A percentile compares a stretch with the other conserved stretches of the same genome.
Evolutionary conservation across 2,888 invertebrate species (phyloP).

Genomic region (Herminia tarsipennalis): DNA sequence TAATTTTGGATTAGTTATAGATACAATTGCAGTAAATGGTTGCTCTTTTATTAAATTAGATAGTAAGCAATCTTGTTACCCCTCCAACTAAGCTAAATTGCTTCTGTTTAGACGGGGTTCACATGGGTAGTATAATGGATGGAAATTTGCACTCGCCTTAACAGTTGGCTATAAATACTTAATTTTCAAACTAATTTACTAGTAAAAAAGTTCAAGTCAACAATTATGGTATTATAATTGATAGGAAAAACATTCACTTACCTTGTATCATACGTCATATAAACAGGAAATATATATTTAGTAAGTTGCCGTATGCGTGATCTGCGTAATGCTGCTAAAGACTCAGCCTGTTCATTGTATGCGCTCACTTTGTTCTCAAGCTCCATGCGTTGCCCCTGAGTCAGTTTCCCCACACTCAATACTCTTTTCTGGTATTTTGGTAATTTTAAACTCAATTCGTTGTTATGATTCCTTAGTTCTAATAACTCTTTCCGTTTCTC

Average conservation of each 20-base stretch:
- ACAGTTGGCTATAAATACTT: no score
- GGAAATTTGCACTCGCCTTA: no score
- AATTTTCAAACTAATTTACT: no score
- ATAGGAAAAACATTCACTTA: constrained; percentile 31
- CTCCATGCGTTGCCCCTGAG: constrained; percentile 63
- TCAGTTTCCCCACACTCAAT: constrained; percentile 64
- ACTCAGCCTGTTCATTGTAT: constrained; percentile 64
- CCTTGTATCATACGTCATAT: constrained; percentile 77
- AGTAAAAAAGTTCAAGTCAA: no score
- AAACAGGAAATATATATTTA: constrained; percentile 81
- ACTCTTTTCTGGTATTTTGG: constrained; percentile 79
- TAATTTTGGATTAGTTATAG: no score
- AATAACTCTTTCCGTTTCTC: constrained; percentile 60
- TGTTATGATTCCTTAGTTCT: constrained; percentile 63
- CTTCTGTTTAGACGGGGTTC: no score
- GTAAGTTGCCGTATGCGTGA: constrained; percentile 75
- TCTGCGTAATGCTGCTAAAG: constrained; percentile 66
- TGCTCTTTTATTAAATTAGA: no score
- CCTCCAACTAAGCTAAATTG: no score
- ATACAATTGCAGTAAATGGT: no score
- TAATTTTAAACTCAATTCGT: constrained; percentile 67
- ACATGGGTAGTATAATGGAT: no score
- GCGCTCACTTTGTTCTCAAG: constrained; percentile 61
- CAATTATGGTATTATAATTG: no score
- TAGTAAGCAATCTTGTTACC: no score